A percentile compares a stretch with the other conserved stretches of the same genome.
phyloP scores from a whole-genome alignment of 2,113 vertebrate genomes.

The Chionomys nivalis region DNA sequence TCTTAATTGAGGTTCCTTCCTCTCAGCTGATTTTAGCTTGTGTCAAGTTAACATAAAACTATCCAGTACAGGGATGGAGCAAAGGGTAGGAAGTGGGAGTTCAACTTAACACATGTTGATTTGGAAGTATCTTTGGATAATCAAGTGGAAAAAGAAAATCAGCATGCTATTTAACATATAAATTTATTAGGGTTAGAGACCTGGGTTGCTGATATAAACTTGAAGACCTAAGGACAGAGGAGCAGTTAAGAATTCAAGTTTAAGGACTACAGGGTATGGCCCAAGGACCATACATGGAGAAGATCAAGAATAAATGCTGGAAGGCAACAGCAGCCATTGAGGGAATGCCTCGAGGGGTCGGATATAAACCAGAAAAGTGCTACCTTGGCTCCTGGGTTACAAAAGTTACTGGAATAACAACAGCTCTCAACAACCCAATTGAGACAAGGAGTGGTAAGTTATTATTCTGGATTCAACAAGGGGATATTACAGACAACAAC shows the following conservation, averaged over 20 bases:
- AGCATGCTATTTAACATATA: neutral
- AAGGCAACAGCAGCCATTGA: conserved; percentile 12
- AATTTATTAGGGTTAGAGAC: neutral
- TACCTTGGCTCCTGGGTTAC: neutral
- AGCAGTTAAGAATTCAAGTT: neutral
- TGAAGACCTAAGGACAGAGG: neutral
- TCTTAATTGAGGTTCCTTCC: neutral
- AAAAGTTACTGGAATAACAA: neutral
- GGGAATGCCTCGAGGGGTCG: neutral
- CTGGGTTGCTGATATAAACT: neutral
- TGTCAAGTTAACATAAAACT: neutral
- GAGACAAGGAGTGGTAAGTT: neutral
- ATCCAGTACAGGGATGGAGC: neutral
- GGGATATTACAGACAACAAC: neutral
- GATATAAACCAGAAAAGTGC: neutral
- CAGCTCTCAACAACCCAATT: neutral
- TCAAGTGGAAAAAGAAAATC: neutral
- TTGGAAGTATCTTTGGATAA: neutral
- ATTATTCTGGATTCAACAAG: conserved; percentile 42
- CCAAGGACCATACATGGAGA: neutral
- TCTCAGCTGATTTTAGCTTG: neutral
- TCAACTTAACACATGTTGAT: neutral
- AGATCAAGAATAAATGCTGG: neutral
- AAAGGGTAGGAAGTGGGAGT: neutral
- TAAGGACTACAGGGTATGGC: neutral